A percentile compares a stretch with the other conserved stretches of the same genome.
phyloP scores from a whole-genome alignment of 2,113 vertebrate species.

The Podocnemis expansa region DNA sequence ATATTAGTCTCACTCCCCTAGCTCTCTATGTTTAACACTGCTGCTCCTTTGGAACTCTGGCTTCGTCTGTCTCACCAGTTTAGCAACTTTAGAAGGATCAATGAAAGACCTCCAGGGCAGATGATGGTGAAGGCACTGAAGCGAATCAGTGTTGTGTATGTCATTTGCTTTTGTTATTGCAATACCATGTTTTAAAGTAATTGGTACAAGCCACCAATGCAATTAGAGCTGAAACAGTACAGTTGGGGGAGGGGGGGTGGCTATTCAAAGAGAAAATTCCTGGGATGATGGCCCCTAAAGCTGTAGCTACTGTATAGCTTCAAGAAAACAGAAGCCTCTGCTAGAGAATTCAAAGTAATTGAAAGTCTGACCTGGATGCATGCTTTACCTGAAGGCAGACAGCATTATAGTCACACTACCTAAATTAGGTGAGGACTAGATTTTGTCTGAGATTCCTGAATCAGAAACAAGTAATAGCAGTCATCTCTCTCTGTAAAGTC shows the following conservation, averaged over 20 bases:
- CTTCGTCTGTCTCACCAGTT: neutral
- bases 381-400: neutral
- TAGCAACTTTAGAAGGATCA: neutral
- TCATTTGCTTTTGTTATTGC: neutral
- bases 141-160: neutral
- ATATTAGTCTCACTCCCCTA: neutral
- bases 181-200: constrained; percentile 6
- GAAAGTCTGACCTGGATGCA: neutral
- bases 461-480: neutral
- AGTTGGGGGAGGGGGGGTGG: constrained; percentile 62
- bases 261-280: constrained; percentile 71
- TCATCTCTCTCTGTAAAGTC: neutral
- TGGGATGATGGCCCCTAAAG: constrained; percentile 71
- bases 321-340: constrained; percentile 6
- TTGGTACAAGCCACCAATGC: neutral
- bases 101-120: neutral
- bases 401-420: neutral
- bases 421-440: neutral
- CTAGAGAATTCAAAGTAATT: neutral
- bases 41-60: too few species aligned
- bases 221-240: constrained; percentile 15
- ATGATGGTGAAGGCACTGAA: neutral
- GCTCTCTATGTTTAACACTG: neutral
- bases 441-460: neutral
- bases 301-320: constrained; percentile 39